Percentiles rank a stretch among this genome's conserved stretches.
phyloP scores from a whole-genome alignment of 53 echinoderm and acorn worm species.

The Paelopatides confundens region DNA sequence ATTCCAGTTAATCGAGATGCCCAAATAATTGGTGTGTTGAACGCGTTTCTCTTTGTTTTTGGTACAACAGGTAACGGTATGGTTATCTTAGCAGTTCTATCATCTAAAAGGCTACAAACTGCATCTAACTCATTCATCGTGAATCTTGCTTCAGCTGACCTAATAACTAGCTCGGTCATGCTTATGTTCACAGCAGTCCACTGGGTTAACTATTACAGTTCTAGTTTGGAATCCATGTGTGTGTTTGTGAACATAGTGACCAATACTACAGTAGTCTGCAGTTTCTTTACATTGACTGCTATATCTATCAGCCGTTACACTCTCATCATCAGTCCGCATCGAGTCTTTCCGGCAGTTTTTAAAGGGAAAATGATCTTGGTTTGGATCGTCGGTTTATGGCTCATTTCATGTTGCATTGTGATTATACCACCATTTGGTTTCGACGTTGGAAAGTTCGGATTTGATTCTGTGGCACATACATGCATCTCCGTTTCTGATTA shows the following conservation, averaged over 20 bases:
- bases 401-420: neutral
- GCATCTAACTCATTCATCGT: conserved; percentile 5
- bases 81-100: neutral
- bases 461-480: neutral
- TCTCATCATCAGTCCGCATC: neutral
- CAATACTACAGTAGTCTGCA: neutral
- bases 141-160: neutral
- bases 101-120: conserved; percentile 2
- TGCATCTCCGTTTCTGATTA: neutral
- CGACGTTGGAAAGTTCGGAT: conserved; percentile 14
- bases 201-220: neutral
- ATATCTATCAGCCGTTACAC: conserved; percentile 8
- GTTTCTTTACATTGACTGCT: neutral
- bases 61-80: neutral
- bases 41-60: neutral
- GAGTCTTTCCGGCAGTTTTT: neutral
- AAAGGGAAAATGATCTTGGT: neutral
- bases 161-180: neutral
- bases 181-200: neutral
- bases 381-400: neutral
- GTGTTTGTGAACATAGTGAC: neutral
- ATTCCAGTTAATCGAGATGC: neutral
- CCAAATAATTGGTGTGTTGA: neutral
- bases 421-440: conserved; percentile 8
- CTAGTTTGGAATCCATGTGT: neutral